Base-by-base conservation (phyloP, 2,797 vertebrate species). In the Clarias laeviceps region DNA sequence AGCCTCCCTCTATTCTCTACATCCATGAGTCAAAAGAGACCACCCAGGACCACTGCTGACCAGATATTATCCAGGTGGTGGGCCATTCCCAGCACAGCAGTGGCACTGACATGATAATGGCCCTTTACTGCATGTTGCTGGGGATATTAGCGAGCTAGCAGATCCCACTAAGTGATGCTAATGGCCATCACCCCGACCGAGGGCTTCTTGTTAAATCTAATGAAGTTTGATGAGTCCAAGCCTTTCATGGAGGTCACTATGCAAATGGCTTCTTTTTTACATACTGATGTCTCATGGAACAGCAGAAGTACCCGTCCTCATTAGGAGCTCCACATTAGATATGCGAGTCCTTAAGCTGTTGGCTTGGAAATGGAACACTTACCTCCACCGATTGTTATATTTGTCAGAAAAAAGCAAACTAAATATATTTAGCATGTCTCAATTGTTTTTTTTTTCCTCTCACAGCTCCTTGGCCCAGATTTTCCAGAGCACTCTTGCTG, bases 111-210 rank as follows among this genome's bases (percentile, higher is more conserved):
- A 56, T 54, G 27, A 24, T 76, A 69, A 86, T 82, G 54, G 62
- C 73, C 54, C 27, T 77, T 45, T 64, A 50, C 56, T 69, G 72
- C 56, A 66, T 11, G 5, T 54, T 37, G 37, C 17, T 69, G 57
- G 66, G 77, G 88, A 87, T 88, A 91, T 92, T 91, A 91, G 89
- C 77, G 6, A 86, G 69, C 32, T 27, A 73, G 83, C 83, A 61
- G 69, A 82, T 87, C 87, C 83, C 54, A 27, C 84, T 89, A 90
- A 92, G 89, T 90, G 88, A 90, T 85, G 82, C 89, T 92, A 93
- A 91, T 93, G 89, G 83, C 84, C 90, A 89, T 92, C 88, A 85
- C 79, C 89, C 68, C 14, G 57, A 66, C 45, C 40, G 83, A 76
- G 70, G 29, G 82, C 61, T 54, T 78, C 76, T 82, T 73, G 78